Evolutionary conservation across 2,888 invertebrate genomes (phyloP).

Genomic region (Caenorhabditis sinica): DNA sequence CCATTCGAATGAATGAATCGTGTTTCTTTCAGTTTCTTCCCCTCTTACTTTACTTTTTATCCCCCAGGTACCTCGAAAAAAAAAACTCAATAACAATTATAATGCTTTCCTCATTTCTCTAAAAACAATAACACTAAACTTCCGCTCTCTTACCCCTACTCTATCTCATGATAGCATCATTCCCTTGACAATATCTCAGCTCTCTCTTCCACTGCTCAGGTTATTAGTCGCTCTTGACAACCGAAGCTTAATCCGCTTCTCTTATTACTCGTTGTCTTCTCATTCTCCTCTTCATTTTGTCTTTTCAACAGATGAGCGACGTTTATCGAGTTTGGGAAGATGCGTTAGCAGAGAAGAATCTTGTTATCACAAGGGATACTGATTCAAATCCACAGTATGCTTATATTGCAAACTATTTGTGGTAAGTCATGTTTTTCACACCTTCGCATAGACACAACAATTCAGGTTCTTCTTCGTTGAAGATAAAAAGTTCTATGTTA

Average conservation of each 20-base stretch:
- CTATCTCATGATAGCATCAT: conserved; percentile 2
- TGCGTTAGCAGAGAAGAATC: conserved; percentile 26
- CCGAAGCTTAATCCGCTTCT: conserved; percentile 2
- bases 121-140: conserved; percentile 4
- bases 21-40: background rate
- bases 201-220: conserved; percentile 1
- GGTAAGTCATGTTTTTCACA: conserved; percentile 16
- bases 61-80: background rate
- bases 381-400: conserved; percentile 32
- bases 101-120: background rate
- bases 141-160: background rate
- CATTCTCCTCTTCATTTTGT: background rate
- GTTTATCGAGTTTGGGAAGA: conserved; percentile 39
- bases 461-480: conserved; percentile 38
- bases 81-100: conserved; percentile 6
- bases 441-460: too few relatives aligned
- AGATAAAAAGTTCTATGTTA: conserved; percentile 19
- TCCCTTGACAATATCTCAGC: conserved; percentile 23
- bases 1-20: background rate
- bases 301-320: conserved; percentile 8
- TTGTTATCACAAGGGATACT: conserved; percentile 1
- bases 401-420: conserved; percentile 41
- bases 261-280: background rate
- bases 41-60: too few relatives aligned
- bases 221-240: conserved; percentile 32